A percentile compares a stretch with the other conserved stretches of the same genome.
Evolutionary conservation across 1,140 invertebrate genomes (phyloP).

Genomic region (Ctenoplectra terminalis): DNA sequence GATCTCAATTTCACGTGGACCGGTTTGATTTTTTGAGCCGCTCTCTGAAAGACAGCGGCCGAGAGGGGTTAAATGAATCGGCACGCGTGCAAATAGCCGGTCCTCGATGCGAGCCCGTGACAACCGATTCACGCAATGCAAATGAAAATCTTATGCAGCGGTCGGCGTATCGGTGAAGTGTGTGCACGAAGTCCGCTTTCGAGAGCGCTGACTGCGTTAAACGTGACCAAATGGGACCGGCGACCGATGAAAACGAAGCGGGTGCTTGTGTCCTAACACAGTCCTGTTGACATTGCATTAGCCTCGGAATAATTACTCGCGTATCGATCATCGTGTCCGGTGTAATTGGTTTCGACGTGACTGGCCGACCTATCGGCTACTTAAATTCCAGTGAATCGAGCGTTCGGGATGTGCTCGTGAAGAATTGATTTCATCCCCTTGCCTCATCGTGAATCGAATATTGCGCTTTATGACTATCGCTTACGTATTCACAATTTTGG

Average conservation of each 20-base stretch:
- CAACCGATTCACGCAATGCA: slow-evolving; percentile 53
- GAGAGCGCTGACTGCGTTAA: slow-evolving; percentile 37
- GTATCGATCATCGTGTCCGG: slow-evolving; percentile 70
- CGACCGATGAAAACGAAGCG: slow-evolving; percentile 46
- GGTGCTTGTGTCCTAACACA: slow-evolving; percentile 40
- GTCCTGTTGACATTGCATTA: slow-evolving; percentile 71
- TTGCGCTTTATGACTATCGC: background rate
- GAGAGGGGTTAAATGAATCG: slow-evolving; percentile 23
- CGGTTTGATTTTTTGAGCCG: slow-evolving; percentile 1
- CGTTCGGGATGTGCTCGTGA: slow-evolving; percentile 13
- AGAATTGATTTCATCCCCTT: slow-evolving; percentile 33
- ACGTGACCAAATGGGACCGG: slow-evolving; percentile 47
- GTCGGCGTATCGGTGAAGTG: background rate
- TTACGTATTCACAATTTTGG: background rate
- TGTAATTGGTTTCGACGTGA: slow-evolving; percentile 66
- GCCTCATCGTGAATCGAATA: slow-evolving; percentile 9
- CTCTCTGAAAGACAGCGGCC: background rate
- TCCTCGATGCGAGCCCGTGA: background rate
- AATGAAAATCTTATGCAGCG: slow-evolving; percentile 65
- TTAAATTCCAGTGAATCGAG: slow-evolving; percentile 49
- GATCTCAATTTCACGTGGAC: background rate
- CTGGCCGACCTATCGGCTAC: slow-evolving; percentile 54
- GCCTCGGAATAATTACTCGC: slow-evolving; percentile 69
- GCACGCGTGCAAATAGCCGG: background rate
- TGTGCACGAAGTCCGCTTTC: slow-evolving; percentile 32